Evolutionary conservation across 2,888 invertebrate genomes (phyloP), one percentile per base, ranked within the genome.

Genomic region (Tinea semifulvella): DNA sequence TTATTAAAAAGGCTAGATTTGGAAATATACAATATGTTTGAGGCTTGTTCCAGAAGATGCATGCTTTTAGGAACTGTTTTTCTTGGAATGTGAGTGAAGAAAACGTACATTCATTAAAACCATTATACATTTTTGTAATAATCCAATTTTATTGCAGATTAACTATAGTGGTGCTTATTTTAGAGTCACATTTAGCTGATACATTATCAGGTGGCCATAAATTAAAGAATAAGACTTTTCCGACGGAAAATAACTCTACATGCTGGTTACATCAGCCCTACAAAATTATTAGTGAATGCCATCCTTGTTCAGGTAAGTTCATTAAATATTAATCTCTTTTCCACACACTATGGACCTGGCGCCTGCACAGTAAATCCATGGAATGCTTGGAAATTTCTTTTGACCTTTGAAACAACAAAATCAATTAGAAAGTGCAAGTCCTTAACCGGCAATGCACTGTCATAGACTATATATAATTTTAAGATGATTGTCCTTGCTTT

Each of bases 31-130:
- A 36, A 53, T 63, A 93, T 93, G 92, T 88, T 93, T 58, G 93
- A 93, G 69, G 88, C 89, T 50, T 93, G 92, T 66, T 90, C 92
- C 16, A 90, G 89, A 64, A 88, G 88, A 66, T 91, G 90, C 58
- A 93, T 93, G 93, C 73, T 92, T 42, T 69, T 92, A 48, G 91
- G 90, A 43, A 88, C 92, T 50, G 85, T 89, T 49, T 82, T 87
- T 55, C 75, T 93, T 52, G 92, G 90, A 71, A 80, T 89, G 88
- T 91, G 80, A 82, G 89, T 85, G 49, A 14, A 36, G 14, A 13
- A 10, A 16, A 28, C 8, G 11, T 11, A 16, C n/a, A 45, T 10
- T 13, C 7, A 4, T 39, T 17, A 26, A 3, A 6, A 14, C 11
- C 7, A 26, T 13, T 27, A 35, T 18, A 11, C n/a, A n/a, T n/a